Percentiles rank a stretch among this genome's conserved stretches.
Evolutionary conservation across 2,888 invertebrate species (phyloP).

Genomic region (Xylophagus ater): DNA sequence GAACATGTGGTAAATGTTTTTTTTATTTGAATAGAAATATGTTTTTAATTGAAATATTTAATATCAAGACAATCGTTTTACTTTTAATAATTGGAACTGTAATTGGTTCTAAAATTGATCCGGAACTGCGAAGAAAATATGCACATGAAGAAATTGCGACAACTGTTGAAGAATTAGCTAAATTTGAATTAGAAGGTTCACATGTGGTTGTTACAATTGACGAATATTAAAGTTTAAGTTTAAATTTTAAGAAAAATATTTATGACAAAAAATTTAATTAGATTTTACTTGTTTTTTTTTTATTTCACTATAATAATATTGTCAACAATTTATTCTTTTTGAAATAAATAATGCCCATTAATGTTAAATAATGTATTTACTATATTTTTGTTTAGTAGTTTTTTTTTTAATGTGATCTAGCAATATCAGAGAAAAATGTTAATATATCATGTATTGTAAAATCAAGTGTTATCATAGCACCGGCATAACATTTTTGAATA

Average conservation of each 20-base stretch:
- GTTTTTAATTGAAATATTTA: neutral
- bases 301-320: neutral
- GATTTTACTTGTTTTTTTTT: neutral
- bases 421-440: slow-evolving; percentile 96
- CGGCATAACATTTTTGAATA: slow-evolving; percentile 92
- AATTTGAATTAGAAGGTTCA: slow-evolving; percentile 1
- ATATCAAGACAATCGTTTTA: slow-evolving; percentile 1
- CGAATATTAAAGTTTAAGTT: no score
- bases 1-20: slow-evolving; percentile 6
- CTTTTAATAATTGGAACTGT: slow-evolving; percentile 4
- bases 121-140: neutral
- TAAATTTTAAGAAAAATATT: no score
- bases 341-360: neutral
- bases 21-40: neutral
- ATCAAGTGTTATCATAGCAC: slow-evolving; percentile 84
- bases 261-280: no score
- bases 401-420: slow-evolving; percentile 68
- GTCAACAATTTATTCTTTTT: neutral
- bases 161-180: neutral
- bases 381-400: no score
- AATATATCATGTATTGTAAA: slow-evolving; percentile 93
- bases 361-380: neutral
- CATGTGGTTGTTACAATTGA: neutral
- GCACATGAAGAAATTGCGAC: slow-evolving; percentile 6
- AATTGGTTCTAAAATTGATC: neutral